phyloP scores from a whole-genome alignment of 2,888 invertebrate genomes.

The Pemphredon lugubris region DNA sequence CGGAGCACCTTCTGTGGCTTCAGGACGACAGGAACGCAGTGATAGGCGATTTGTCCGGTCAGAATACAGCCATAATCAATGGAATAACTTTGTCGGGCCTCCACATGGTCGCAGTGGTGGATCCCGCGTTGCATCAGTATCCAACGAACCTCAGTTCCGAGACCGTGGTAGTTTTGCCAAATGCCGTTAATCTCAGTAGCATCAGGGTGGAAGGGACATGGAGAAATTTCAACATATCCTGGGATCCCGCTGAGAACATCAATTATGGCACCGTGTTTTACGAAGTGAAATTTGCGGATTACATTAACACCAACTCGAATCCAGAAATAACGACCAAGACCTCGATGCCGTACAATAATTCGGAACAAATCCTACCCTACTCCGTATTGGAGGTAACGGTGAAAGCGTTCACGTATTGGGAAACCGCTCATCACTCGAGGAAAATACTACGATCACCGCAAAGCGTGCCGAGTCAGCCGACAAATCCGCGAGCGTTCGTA shows the following conservation, averaged over 20 bases:
- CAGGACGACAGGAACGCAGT: slow-evolving; percentile 88
- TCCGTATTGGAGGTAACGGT: slow-evolving; percentile 88
- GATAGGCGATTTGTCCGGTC: slow-evolving; percentile 88
- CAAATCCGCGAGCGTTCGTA: slow-evolving; percentile 88
- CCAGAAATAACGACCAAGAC: slow-evolving; percentile 76
- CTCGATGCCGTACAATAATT: slow-evolving; percentile 78
- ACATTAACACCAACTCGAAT: slow-evolving; percentile 84
- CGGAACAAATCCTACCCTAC: slow-evolving; percentile 85
- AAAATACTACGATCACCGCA: slow-evolving; percentile 89
- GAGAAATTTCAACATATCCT: slow-evolving; percentile 91
- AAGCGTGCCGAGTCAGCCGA: slow-evolving; percentile 90
- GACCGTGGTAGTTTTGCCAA: slow-evolving; percentile 87
- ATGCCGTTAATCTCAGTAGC: slow-evolving; percentile 85
- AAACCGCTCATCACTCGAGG: slow-evolving; percentile 86
- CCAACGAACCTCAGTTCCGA: slow-evolving; percentile 83
- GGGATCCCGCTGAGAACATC: slow-evolving; percentile 88
- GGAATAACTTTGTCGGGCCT: slow-evolving; percentile 86
- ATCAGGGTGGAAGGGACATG: slow-evolving; percentile 89
- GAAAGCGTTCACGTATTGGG: slow-evolving; percentile 93
- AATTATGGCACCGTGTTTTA: slow-evolving; percentile 93
- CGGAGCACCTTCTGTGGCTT: slow-evolving; percentile 92
- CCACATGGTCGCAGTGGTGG: slow-evolving; percentile 88
- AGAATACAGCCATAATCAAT: slow-evolving; percentile 87
- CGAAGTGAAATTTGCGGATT: slow-evolving; percentile 87
- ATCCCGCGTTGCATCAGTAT: slow-evolving; percentile 85